These are phyloP conservation scores for Troglohyphantes excavatus DNA, from an alignment of 2,888 invertebrate species.

Conservation along the genomic window DNA sequence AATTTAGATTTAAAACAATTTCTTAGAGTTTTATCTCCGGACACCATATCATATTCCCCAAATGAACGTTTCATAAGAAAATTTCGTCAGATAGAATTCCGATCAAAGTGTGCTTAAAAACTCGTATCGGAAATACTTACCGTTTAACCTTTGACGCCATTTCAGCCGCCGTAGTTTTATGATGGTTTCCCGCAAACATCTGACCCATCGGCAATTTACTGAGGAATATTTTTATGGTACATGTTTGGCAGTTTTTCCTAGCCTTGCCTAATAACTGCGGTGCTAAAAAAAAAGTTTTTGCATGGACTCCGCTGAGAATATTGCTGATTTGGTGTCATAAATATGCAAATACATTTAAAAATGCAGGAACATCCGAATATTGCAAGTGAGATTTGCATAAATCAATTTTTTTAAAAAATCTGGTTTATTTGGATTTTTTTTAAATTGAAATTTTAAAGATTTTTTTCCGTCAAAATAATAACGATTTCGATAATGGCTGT, in stretches of 20 bases:
- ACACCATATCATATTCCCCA: no score
- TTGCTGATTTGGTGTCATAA: neutral
- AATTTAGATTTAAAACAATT: no score
- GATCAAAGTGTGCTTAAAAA: neutral
- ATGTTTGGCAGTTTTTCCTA: neutral
- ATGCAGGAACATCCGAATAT: neutral
- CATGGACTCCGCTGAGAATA: neutral
- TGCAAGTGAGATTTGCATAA: neutral
- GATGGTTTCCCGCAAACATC: constrained; percentile 55
- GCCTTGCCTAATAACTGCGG: neutral
- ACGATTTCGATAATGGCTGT: no score
- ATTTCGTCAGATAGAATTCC: no score
- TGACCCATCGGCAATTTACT: constrained; percentile 41
- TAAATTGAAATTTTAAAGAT: no score
- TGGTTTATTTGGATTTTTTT: no score
- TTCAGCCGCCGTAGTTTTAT: constrained; percentile 13
- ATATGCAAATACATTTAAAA: neutral
- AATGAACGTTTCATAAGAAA: no score
- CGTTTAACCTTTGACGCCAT: neutral
- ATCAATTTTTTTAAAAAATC: no score
- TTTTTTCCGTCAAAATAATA: no score
- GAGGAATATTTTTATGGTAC: neutral
- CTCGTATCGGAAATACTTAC: neutral
- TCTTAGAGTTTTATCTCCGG: no score
- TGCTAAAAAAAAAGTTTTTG: neutral